Evolutionary conservation across 2,797 vertebrate species (phyloP).

Genomic region (Pampus argenteus): DNA sequence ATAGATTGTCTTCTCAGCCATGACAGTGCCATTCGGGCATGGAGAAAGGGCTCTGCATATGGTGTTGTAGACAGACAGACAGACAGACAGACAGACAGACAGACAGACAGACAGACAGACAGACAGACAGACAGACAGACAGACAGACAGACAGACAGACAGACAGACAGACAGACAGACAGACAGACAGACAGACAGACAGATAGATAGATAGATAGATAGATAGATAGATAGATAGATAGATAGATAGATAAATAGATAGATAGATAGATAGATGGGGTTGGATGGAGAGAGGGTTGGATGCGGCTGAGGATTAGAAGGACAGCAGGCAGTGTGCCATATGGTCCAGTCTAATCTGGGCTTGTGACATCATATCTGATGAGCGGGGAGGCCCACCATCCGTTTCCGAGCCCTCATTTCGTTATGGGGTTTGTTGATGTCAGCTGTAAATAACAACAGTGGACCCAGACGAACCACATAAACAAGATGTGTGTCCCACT

Average conservation of each 20-base stretch:
- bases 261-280: not conserved
- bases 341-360: constrained; percentile 84
- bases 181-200: not conserved
- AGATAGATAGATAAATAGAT: constrained; percentile 11
- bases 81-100: too few relatives aligned
- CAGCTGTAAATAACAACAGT: constrained; percentile 66
- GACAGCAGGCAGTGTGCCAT: constrained; percentile 81
- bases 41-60: too few relatives aligned
- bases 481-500: constrained; percentile 22
- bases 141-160: too few relatives aligned
- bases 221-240: constrained; percentile 10
- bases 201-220: not conserved
- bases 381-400: constrained; percentile 71
- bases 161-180: too few relatives aligned
- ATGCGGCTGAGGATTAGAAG: constrained; percentile 77
- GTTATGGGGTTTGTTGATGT: constrained; percentile 61
- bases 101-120: too few relatives aligned
- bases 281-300: constrained; percentile 45
- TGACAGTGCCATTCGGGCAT: not conserved
- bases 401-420: constrained; percentile 54
- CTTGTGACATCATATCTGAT: constrained; percentile 81
- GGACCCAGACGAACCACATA: constrained; percentile 31
- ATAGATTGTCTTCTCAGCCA: not conserved
- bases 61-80: too few relatives aligned
- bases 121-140: too few relatives aligned